These are phyloP conservation scores for Hypsopygia costalis DNA, from an alignment of 2,888 invertebrate genomes.

Conservation along the genomic window DNA sequence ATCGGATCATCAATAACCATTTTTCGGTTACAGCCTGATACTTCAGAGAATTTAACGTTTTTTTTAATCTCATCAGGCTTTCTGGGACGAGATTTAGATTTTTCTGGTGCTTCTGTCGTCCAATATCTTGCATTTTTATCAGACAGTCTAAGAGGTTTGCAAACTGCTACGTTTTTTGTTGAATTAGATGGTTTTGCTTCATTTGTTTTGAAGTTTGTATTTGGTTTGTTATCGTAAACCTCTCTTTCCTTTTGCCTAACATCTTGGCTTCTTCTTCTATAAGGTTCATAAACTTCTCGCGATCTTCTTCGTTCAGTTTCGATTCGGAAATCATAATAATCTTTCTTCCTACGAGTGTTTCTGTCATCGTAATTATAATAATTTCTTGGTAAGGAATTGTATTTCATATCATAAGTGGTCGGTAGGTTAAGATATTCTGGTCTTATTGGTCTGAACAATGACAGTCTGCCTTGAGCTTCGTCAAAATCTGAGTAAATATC, in stretches of 20 bases:
- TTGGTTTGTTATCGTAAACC: constrained; percentile 15
- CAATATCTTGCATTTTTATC: constrained; percentile 67
- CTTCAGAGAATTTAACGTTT: constrained; percentile 75
- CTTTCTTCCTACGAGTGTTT: constrained; percentile 53
- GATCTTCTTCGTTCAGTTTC: constrained; percentile 43
- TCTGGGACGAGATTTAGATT: constrained; percentile 41
- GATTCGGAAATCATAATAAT: constrained; percentile 71
- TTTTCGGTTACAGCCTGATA: constrained; percentile 68
- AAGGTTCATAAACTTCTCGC: constrained; percentile 50
- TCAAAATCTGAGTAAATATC: constrained; percentile 76
- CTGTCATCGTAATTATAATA: constrained; percentile 60
- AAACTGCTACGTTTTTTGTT: constrained; percentile 65
- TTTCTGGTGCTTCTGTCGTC: constrained; percentile 60
- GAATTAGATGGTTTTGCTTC: constrained; percentile 18
- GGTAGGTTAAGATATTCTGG: constrained; percentile 72
- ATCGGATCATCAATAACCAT: constrained; percentile 71
- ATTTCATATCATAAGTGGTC: constrained; percentile 60
- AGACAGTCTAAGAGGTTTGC: constrained; percentile 61
- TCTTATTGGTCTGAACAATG: constrained; percentile 70
- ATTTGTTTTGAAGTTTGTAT: constrained; percentile 15
- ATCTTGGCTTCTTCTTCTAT: constrained; percentile 31
- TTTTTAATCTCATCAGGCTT: constrained; percentile 65
- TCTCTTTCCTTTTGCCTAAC: constrained; percentile 21
- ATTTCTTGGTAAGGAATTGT: constrained; percentile 66
- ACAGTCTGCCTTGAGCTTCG: constrained; percentile 68